These are phyloP conservation scores for Uropsilus gracilis DNA, from an alignment of 2,113 vertebrate species.

Conservation along the genomic window DNA sequence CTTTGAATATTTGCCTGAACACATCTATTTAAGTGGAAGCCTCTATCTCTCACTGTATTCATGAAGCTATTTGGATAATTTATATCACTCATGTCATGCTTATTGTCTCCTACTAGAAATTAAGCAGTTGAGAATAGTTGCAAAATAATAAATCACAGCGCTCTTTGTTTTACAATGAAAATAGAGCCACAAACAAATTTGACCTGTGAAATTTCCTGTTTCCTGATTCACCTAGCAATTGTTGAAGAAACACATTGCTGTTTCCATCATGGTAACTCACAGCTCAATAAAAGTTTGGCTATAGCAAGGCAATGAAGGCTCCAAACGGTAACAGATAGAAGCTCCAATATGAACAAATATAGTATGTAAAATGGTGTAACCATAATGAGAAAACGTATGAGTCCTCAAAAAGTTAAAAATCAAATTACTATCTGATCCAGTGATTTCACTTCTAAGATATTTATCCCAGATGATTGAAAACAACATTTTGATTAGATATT, in stretches of 20 bases:
- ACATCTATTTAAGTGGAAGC: not conserved
- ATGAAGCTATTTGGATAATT: not conserved
- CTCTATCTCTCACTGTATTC: rapidly evolving
- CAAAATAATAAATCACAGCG: not conserved
- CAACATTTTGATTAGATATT: not conserved
- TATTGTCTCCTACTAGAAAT: not conserved
- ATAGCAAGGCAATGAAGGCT: not conserved
- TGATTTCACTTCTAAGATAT: not conserved
- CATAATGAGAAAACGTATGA: not conserved
- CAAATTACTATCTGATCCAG: not conserved
- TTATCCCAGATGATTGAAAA: not conserved
- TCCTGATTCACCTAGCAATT: not conserved
- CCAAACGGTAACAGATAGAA: not conserved
- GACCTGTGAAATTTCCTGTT: not conserved
- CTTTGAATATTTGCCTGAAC: not conserved
- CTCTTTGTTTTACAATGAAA: not conserved
- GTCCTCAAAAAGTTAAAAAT: not conserved
- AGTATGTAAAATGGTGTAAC: not conserved
- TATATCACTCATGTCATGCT: not conserved
- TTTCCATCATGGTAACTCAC: not conserved
- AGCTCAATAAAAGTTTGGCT: not conserved
- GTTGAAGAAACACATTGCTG: not conserved
- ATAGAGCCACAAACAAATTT: not conserved
- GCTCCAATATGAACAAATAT: not conserved
- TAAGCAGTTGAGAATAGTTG: not conserved